Evolutionary conservation across 2,888 invertebrate species (phyloP), one percentile per base, ranked within the genome.

Genomic region (Phengaris alcon): DNA sequence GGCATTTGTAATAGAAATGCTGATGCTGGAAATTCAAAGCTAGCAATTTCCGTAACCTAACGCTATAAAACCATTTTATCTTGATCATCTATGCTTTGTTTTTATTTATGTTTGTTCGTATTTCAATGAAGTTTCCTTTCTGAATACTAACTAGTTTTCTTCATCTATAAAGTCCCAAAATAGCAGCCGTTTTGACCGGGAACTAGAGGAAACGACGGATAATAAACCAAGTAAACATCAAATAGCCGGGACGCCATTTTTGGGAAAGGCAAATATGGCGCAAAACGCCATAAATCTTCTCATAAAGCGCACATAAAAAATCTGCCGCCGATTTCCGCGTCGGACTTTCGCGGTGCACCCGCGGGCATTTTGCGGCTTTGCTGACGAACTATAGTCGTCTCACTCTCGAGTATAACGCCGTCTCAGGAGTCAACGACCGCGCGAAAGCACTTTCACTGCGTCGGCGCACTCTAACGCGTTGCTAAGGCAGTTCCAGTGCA

Each of bases 401-500:
- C 85, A 81, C 81, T 90, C 86, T 78, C 74, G 46, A 78, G 79
- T 82, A 81, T 80, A 76, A 81, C 79, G 77, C 79, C 79, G 82
- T 86, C 87, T 84, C 82, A 68, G 84, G 87, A 90, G 88, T 91
- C 90, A 88, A 85, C 89, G 93, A 92, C 92, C 93, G 90, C 91
- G 91, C 90, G 93, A 93, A 93, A 93, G 92, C 90, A 93, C 93
- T 93, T 93, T 93, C 92, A 91, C 93, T 92, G 91, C 89, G 90
- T 88, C 79, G 82, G 88, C 89, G 90, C 89, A 87, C 88, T 89
- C 86, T 85, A 86, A 83, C 83, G 84, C 78, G 83, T 80, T 79
- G 81, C 82, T 85, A 87, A 88, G 82, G 82, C 83, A 82, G 84
- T 87, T 90, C 90, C 86, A 83, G 89, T 78, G 81, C 82, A 52